Evolutionary conservation across 2,888 invertebrate species (phyloP).

Genomic region (Mimachlamys varia): DNA sequence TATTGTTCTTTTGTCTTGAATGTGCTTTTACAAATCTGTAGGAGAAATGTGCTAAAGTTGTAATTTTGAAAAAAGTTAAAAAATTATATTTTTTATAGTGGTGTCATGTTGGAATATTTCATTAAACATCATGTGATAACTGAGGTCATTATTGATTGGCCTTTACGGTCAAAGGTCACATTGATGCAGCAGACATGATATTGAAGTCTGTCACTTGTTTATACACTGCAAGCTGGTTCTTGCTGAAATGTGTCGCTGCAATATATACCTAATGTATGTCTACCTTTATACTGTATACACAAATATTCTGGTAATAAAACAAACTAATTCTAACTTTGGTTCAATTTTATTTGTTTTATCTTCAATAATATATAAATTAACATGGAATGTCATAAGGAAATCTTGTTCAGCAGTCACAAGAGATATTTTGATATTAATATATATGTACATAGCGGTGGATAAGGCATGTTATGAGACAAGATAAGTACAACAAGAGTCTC

Average conservation of each 20-base stretch:
- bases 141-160: not conserved
- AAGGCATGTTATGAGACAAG: too few relatives aligned
- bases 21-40: too few relatives aligned
- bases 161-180: not conserved
- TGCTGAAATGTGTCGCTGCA: slow-evolving; percentile 19
- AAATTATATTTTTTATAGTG: not conserved
- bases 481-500: too few relatives aligned
- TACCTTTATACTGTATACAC: not conserved
- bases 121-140: not conserved
- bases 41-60: too few relatives aligned
- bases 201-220: not conserved
- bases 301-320: slow-evolving; percentile 32
- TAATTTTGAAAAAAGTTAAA: too few relatives aligned
- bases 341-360: not conserved
- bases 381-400: not conserved
- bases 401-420: too few relatives aligned
- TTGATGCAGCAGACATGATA: not conserved
- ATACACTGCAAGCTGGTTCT: slow-evolving; percentile 31
- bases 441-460: too few relatives aligned
- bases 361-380: too few relatives aligned
- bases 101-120: too few relatives aligned
- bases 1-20: too few relatives aligned
- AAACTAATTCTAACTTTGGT: not conserved
- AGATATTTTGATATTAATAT: too few relatives aligned
- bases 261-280: not conserved